Base-by-base conservation (phyloP, 2,797 vertebrate species). In the Enteromius trimaculatus region DNA sequence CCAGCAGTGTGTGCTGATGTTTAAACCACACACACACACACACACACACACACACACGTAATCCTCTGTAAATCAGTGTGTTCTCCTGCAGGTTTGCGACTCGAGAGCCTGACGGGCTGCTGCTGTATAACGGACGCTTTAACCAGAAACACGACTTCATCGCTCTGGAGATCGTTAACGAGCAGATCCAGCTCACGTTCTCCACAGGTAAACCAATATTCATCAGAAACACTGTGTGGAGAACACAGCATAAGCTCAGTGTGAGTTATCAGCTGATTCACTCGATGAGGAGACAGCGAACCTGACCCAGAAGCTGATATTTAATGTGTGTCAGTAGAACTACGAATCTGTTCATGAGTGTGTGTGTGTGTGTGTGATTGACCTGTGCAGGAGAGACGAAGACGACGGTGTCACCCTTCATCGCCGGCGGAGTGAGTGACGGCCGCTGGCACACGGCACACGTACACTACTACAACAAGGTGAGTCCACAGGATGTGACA, bases 121-220 rank as follows among this genome's bases (percentile, higher is more conserved):
- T 99, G 37, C 90, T 99, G 26, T 99, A 99, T 89, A 99, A 99
- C 0, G 98, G 98, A 3, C 96, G 98, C 87, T 99, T 99, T 91
- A 99, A 99, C 0, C 97, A 98, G 89, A 96, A 96, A 58, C 98
- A 99, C 5, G 98, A 99, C 92, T 99, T 99, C 3, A 95, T 99
- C 76, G 97, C 97, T 13, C 92, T 99, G 84, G 98, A 99, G 90
- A 97, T 99, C 77, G 94, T 98, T 84, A 92, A 93, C 0, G 95
- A 96, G 87, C 98, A 99, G 93, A 92, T 99, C 68, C 97, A 98
- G 93, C 95, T 97, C 83, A 97, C 96, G 82, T 97, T 96, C 92
- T 97, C 96, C 13, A 96, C 96, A 95, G 96, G 96, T 97, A 87
- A 10, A 69, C 44, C 21, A 10, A 9, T 17, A 17, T 14, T 7